Evolutionary conservation across 1,140 invertebrate species (phyloP), one percentile per base, ranked within the genome.

Genomic region (Phymorhynchus buccinoides): DNA sequence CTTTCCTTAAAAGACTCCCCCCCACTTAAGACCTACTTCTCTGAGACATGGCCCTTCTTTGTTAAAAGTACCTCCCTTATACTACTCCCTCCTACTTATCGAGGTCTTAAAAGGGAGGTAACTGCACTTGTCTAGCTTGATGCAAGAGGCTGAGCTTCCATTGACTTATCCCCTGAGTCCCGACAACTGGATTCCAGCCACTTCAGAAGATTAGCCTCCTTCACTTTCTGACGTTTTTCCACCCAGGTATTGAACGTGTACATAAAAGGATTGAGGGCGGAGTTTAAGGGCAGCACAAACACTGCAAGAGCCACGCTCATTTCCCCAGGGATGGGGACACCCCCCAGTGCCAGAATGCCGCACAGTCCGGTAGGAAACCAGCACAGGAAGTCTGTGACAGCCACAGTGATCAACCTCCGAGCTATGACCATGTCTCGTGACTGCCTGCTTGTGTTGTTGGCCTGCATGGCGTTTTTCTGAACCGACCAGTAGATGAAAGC

Each of bases 281-380:
- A 85, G 68, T 85, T 85, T 3, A 85, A 73, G n/a, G 88, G 85
- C 27, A 80, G 35, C 16, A 87, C 18, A 80, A 89, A 89, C 6
- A 85, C 81, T 4, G 84, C 16, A 27, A 86, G 79, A 42, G 73
- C 77, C 16, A 44, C 75, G 35, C 80, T 66, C n/a, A 41, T 77
- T 22, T 62, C 52, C 12, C 16, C 30, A 16, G 32, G 79, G 6
- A 27, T 18, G 12, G 48, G 6, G n/a, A 66, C 42, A 16, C 86
- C 86, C 32, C 71, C 16, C 44, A 83, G 22, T 22, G 88, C 44
- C 41, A 87, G 41, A 4, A 88, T 18, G 14, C 87, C 87, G 79
- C 87, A 80, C 27, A 87, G 27, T 14, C 86, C 80, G 14, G 88
- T 79, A 30, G 88, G 87, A 73, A 88, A 85, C 88, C 88, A 89